phyloP scores from a whole-genome alignment of 2,113 vertebrate genomes.

The Hassar affinis region DNA sequence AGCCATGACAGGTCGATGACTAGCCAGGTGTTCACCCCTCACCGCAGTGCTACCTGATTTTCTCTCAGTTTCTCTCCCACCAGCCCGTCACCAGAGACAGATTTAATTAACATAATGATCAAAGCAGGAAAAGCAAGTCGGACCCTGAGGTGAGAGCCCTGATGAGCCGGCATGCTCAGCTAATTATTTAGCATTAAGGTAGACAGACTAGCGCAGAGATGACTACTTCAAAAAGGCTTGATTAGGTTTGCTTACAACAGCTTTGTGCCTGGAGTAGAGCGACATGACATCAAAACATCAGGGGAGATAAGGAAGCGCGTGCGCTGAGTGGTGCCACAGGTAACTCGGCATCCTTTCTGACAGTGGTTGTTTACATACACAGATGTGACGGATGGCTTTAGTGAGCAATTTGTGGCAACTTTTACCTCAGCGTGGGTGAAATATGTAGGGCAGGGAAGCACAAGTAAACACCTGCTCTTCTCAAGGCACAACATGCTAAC shows the following conservation, averaged over 20 bases:
- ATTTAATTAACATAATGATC: constrained; percentile 81
- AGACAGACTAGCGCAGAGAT: constrained; percentile 72
- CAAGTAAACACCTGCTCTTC: constrained; percentile 35
- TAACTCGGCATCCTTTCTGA: constrained; percentile 73
- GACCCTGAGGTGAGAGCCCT: constrained; percentile 73
- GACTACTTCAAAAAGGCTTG: constrained; percentile 80
- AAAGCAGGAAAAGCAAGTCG: constrained; percentile 72
- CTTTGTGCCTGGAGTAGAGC: constrained; percentile 63
- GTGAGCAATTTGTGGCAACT: constrained; percentile 38
- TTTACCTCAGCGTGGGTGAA: constrained; percentile 62
- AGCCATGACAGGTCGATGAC: constrained; percentile 63
- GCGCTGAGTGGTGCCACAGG: constrained; percentile 72
- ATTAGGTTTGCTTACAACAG: constrained; percentile 74
- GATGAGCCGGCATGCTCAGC: constrained; percentile 62
- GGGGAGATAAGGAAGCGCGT: constrained; percentile 69
- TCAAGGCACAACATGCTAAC: background rate
- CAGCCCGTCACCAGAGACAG: constrained; percentile 75
- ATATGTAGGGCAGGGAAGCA: constrained; percentile 30
- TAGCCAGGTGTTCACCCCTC: constrained; percentile 70
- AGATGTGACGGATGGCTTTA: constrained; percentile 59
- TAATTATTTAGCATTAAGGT: constrained; percentile 84
- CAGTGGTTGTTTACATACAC: constrained; percentile 61
- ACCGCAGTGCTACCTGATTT: constrained; percentile 73
- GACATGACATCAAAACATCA: constrained; percentile 79
- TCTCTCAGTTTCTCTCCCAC: constrained; percentile 52